Conservation (phyloP, 2,797 vertebrate species). For the Lacerta viridis region DNA sequence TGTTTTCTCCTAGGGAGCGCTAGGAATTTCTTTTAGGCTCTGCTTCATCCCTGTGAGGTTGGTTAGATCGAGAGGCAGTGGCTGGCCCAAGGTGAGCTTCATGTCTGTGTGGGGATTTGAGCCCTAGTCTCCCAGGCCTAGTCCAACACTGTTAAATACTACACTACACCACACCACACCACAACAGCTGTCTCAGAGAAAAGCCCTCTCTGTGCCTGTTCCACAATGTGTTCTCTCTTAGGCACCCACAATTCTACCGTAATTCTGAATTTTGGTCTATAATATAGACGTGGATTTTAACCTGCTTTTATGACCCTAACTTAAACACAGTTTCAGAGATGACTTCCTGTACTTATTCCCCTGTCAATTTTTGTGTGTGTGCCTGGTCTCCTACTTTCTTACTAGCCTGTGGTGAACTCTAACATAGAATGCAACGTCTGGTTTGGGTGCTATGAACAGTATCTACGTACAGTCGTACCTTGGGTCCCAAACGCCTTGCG, state of each 20-base stretch:
- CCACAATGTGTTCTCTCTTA: not conserved
- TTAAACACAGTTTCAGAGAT: not conserved
- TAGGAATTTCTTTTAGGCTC: not conserved
- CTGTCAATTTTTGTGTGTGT: too few species aligned
- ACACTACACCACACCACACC: too few species aligned
- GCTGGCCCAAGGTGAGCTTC: too few species aligned
- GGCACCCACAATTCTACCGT: not conserved
- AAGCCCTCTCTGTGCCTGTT: not conserved
- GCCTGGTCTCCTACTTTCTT: not conserved
- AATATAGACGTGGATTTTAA: not conserved
- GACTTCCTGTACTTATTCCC: not conserved
- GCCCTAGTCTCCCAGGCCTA: too few species aligned
- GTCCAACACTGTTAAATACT: too few species aligned
- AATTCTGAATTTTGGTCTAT: not conserved
- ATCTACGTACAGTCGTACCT: constrained; percentile 9
- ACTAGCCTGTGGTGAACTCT: not conserved
- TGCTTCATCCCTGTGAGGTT: not conserved
- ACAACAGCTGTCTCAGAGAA: not conserved
- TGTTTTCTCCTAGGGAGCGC: not conserved
- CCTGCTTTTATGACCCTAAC: not conserved
- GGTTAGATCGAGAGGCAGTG: too few species aligned
- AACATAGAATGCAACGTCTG: not conserved
- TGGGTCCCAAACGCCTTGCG: too few species aligned
- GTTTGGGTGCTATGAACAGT: constrained; percentile 11
- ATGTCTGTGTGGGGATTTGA: too few species aligned